Conservation (phyloP, 2,888 invertebrate genomes). For the Rapana venosa region DNA sequence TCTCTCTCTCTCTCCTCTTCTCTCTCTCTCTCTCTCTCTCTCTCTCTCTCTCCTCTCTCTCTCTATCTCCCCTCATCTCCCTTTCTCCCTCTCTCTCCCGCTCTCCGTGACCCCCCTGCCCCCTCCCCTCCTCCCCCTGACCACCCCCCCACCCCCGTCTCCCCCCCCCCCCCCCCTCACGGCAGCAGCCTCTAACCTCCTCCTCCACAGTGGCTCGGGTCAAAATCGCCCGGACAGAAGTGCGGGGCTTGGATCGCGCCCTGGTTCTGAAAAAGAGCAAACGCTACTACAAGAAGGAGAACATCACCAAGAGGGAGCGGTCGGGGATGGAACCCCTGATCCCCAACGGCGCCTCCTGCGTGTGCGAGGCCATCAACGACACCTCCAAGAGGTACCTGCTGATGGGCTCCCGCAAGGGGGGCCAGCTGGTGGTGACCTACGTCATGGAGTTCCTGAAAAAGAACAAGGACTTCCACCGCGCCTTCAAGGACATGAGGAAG, state of each 20-base stretch:
- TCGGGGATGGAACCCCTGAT: slow-evolving; percentile 51
- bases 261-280: slow-evolving; percentile 56
- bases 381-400: slow-evolving; percentile 53
- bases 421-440: slow-evolving; percentile 54
- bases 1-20: no score
- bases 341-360: slow-evolving; percentile 51
- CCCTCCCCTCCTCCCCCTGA: background rate
- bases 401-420: slow-evolving; percentile 56
- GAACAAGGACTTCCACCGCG: slow-evolving; percentile 55
- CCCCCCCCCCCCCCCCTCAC: background rate
- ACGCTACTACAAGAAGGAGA: slow-evolving; percentile 54
- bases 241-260: slow-evolving; percentile 39
- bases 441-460: slow-evolving; percentile 53
- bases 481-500: slow-evolving; percentile 57
- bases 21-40: no score
- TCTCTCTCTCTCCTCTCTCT: no score
- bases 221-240: slow-evolving; percentile 45
- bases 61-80: background rate
- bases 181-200: background rate
- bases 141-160: background rate
- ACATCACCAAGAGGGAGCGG: slow-evolving; percentile 50
- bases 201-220: slow-evolving; percentile 50
- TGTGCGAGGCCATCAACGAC: slow-evolving; percentile 52
- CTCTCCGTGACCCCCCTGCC: background rate
- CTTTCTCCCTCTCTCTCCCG: background rate